phyloP scores from a whole-genome alignment of 2,888 invertebrate species.

The Trichogramma dendrolimi region DNA sequence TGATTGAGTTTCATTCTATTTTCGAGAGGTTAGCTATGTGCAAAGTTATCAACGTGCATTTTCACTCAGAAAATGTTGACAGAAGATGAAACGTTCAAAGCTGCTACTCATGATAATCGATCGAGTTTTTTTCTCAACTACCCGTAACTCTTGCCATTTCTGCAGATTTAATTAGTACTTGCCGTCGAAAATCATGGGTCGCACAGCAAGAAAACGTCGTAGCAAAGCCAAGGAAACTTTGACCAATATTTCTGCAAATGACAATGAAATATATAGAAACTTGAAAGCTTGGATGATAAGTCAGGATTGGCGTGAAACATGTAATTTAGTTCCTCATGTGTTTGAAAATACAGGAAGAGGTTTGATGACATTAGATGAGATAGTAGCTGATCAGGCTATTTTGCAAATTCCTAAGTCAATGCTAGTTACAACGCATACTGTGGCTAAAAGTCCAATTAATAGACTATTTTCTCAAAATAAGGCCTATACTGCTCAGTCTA shows the following conservation, averaged over 20 bases:
- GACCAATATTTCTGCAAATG: slow-evolving; percentile 27
- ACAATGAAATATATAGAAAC: slow-evolving; percentile 28
- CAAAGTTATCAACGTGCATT: no score
- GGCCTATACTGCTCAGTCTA: slow-evolving; percentile 60
- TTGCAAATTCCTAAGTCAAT: slow-evolving; percentile 56
- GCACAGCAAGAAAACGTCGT: slow-evolving; percentile 42
- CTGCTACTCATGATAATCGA: not conserved
- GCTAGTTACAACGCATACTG: slow-evolving; percentile 53
- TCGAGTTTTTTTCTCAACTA: not conserved
- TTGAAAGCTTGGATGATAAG: slow-evolving; percentile 41
- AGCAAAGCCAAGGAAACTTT: slow-evolving; percentile 33
- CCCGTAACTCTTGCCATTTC: not conserved
- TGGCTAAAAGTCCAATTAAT: slow-evolving; percentile 41
- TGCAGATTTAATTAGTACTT: slow-evolving; percentile 22
- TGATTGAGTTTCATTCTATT: no score
- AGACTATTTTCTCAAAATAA: slow-evolving; percentile 34
- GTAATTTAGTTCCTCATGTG: slow-evolving; percentile 39
- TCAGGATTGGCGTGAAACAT: slow-evolving; percentile 34
- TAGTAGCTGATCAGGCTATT: slow-evolving; percentile 54
- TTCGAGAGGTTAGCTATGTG: no score
- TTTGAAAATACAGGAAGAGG: slow-evolving; percentile 73
- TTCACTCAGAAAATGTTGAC: no score
- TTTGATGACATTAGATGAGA: slow-evolving; percentile 54
- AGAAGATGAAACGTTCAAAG: no score
- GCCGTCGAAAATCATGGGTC: slow-evolving; percentile 38